A percentile compares a stretch with the other conserved stretches of the same genome.
Conservation (phyloP, 2,888 invertebrate genomes). For the Ichneumoninae sp. region DNA sequence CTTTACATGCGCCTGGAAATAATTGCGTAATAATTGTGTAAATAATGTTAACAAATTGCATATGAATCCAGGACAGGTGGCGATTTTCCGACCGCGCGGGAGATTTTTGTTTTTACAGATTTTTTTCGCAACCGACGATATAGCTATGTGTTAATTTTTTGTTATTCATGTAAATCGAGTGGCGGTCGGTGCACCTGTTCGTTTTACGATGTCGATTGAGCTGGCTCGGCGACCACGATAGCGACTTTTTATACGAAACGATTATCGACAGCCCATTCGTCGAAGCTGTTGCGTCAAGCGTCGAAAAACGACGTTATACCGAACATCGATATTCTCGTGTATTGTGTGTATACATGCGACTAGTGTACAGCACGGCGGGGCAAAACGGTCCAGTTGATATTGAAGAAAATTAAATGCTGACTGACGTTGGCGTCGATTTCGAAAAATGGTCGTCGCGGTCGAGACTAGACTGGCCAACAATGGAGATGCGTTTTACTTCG, state of each 20-base stretch:
- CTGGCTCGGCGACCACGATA: conserved; percentile 20
- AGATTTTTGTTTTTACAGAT: conserved; percentile 1
- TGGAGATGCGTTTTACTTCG: no score
- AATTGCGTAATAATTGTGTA: neutral
- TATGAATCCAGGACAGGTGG: neutral
- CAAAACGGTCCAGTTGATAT: neutral
- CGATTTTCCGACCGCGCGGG: neutral
- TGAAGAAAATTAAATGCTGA: neutral
- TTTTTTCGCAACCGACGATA: neutral
- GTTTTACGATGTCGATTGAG: conserved; percentile 9
- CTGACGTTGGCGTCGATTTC: neutral
- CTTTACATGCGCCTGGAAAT: neutral
- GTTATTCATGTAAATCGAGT: conserved; percentile 5
- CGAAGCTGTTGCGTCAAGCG: conserved; percentile 18
- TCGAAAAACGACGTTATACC: conserved; percentile 38
- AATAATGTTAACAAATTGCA: neutral
- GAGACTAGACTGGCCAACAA: neutral
- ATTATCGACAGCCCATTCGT: conserved; percentile 58
- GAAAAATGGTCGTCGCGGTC: neutral
- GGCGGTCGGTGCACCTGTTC: neutral
- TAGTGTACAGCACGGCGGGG: neutral
- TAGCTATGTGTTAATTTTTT: neutral
- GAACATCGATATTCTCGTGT: conserved; percentile 54
- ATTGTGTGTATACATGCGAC: conserved; percentile 16
- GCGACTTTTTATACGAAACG: conserved; percentile 52